These are phyloP conservation scores for Cynopterus sphinx DNA, from an alignment of 2,797 vertebrate species.

Conservation along the genomic window DNA sequence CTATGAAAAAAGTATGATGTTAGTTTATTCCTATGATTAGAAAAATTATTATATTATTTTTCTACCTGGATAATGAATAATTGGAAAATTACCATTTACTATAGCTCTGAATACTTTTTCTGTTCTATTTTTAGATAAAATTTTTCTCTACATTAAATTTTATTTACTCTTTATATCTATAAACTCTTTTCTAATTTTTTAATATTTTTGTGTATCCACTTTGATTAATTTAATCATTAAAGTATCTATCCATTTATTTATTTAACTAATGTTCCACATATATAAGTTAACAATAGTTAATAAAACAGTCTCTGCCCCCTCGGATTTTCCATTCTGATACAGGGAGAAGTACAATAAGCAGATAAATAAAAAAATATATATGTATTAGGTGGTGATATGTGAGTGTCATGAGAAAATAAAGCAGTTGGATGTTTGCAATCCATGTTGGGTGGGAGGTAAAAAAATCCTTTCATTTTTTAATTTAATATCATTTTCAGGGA, in stretches of 20 bases:
- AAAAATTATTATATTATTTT: background rate
- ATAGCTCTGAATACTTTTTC: background rate
- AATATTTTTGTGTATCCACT: background rate
- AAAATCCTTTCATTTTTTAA: background rate
- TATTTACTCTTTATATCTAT: slow-evolving; percentile 6
- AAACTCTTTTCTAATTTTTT: background rate
- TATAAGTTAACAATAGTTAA: background rate
- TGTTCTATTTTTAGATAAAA: background rate
- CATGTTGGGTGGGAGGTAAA: background rate
- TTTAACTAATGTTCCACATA: background rate
- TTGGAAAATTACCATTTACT: background rate
- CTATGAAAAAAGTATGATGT: background rate
- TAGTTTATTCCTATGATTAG: background rate
- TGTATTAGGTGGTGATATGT: background rate
- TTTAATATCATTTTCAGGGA: background rate
- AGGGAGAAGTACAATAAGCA: background rate
- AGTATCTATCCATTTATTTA: background rate
- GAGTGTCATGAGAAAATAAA: background rate
- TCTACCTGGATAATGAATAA: background rate
- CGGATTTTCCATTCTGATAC: background rate
- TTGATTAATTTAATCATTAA: background rate
- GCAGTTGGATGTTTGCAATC: background rate
- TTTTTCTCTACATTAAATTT: background rate
- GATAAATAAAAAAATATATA: background rate
- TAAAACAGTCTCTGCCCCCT: background rate